Evolutionary conservation across 2,888 invertebrate genomes (phyloP), one percentile per base, ranked within the genome.

Genomic region (Selenia dentaria): DNA sequence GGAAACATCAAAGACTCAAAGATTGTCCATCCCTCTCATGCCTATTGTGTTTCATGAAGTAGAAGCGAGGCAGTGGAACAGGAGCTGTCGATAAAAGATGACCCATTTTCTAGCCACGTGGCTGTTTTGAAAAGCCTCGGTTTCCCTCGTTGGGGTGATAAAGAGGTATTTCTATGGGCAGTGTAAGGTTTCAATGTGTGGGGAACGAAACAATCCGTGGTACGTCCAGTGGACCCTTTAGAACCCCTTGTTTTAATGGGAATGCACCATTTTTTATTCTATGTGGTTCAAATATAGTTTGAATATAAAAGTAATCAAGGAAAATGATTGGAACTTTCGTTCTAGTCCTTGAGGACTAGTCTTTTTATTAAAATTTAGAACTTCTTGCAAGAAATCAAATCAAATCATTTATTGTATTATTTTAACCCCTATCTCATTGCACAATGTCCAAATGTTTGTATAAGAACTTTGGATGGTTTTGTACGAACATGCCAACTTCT

Each of bases 101-200:
- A 84, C 86, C 86, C 68, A 84, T 82, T 83, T 86, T 74, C 73
- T 53, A 61, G 73, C 75, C 86, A 84, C 85, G 83, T 85, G 84
- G 77, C 65, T 45, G 43, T 55, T 48, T 55, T 70, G 70, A 75
- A 81, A 77, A 53, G 55, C 52, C 34, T 51, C 13, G 31, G 51
- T 52, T 54, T 51, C 45, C 51, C 54, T 39, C 29, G 14, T 18
- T 31, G 10, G 40, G 45, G 38, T 24, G 41, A 41, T 27, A 34
- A 31, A 28, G 27, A 38, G 34, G 28, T 38, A 14, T 32, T 39
- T 24, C 24, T 14, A 22, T 24, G 14, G 20, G 22, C 11, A 33
- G 35, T 18, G 34, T 25, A 14, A 14, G 38, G 34, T 39, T 35
- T 45, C 29, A 18, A 34, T 18, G 32, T 35, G 24, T 38, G 26